Evolutionary conservation across 1,140 invertebrate genomes (phyloP).

Genomic region (Listronotus bonariensis): DNA sequence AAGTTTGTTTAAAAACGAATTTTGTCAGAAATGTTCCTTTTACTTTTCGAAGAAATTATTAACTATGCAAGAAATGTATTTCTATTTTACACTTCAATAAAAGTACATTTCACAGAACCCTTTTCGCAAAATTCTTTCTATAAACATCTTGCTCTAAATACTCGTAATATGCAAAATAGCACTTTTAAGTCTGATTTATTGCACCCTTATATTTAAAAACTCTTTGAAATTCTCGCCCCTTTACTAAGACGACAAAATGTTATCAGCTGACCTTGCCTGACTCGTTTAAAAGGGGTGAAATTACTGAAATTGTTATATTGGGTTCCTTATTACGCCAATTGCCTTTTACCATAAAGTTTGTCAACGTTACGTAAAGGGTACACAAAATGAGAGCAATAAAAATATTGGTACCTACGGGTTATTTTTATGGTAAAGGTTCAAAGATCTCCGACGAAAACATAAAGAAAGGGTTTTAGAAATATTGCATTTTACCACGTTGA

Average conservation of each 20-base stretch:
- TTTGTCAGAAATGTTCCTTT: neutral
- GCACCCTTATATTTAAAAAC: conserved; percentile 14
- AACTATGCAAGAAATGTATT: no score
- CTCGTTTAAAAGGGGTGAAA: conserved; percentile 15
- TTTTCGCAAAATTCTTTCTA: neutral
- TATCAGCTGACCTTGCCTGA: conserved; percentile 4
- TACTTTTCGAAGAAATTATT: neutral
- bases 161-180: conserved; percentile 18
- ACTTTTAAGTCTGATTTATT: conserved; percentile 5
- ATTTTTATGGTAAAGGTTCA: neutral
- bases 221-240: neutral
- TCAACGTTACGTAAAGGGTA: conserved; percentile 17
- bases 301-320: conserved; percentile 16
- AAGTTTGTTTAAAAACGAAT: no score
- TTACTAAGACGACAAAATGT: neutral
- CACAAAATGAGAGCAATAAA: conserved; percentile 15
- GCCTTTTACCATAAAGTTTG: conserved; percentile 4
- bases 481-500: no score
- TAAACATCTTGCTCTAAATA: conserved; percentile 18
- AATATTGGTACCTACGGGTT: conserved; percentile 4
- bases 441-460: neutral
- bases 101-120: neutral
- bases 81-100: conserved; percentile 7
- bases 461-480: conserved; percentile 2
- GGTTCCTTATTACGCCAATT: conserved; percentile 17